These are phyloP conservation scores for Lethrus apterus DNA, from an alignment of 1,140 invertebrate species.

Conservation along the genomic window DNA sequence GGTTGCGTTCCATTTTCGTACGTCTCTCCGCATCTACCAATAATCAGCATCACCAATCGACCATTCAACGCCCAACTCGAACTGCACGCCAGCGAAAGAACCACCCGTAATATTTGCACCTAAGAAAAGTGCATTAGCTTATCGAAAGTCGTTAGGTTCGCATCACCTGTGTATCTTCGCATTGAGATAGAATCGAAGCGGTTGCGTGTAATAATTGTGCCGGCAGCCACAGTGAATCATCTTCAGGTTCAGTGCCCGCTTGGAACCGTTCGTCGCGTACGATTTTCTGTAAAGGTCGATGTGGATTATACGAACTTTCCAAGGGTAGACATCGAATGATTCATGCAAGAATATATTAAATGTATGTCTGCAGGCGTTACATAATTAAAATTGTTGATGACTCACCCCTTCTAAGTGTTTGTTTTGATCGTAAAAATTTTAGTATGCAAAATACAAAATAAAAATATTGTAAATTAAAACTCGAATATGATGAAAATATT, in stretches of 20 bases:
- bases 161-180: conserved; percentile 71
- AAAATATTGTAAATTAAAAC: no score
- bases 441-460: no score
- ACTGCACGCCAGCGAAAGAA: conserved; percentile 73
- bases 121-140: conserved; percentile 9
- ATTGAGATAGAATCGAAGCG: conserved; percentile 63
- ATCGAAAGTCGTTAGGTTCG: conserved; percentile 37
- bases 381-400: no score
- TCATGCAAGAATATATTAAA: no score
- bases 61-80: conserved; percentile 77
- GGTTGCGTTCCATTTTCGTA: conserved; percentile 67
- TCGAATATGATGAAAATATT: no score
- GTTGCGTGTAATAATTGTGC: conserved; percentile 81
- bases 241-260: conserved; percentile 82
- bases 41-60: conserved; percentile 68
- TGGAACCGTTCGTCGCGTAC: conserved; percentile 86
- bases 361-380: no score
- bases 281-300: conserved; percentile 77
- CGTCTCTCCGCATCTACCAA: conserved; percentile 65
- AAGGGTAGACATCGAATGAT: no score
- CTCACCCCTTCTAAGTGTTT: no score
- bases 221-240: conserved; percentile 84
- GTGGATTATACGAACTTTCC: no score
- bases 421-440: no score
- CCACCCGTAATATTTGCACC: conserved; percentile 59